phyloP scores from a whole-genome alignment of 1,140 invertebrate genomes.

The Eurosta solidaginis region DNA sequence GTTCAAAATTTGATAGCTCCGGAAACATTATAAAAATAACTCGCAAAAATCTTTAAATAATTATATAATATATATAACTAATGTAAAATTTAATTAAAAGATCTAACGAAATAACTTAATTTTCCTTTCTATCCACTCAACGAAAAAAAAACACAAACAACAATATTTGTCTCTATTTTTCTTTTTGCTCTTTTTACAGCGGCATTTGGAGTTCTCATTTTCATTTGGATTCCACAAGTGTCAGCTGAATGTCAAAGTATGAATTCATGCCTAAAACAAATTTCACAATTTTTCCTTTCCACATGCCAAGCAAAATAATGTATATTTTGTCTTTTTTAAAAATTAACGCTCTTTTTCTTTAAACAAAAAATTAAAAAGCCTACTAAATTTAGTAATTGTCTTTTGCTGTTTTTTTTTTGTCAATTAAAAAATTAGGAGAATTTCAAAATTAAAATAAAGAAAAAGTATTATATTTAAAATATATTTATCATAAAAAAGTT shows the following conservation, averaged over 20 bases:
- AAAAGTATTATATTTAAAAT: background rate
- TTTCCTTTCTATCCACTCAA: background rate
- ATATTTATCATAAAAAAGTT: too few species aligned
- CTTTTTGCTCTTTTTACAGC: slow-evolving; percentile 56
- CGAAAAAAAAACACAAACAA: background rate
- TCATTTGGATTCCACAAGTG: slow-evolving; percentile 59
- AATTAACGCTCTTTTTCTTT: slow-evolving; percentile 23
- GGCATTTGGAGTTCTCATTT: slow-evolving; percentile 59
- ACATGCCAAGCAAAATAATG: background rate
- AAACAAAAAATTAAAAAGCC: background rate
- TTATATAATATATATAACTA: background rate
- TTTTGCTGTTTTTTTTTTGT: background rate
- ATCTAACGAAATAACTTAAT: background rate
- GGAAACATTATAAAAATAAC: background rate
- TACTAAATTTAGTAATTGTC: slow-evolving; percentile 10
- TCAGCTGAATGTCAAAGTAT: slow-evolving; percentile 61
- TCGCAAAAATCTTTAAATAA: background rate
- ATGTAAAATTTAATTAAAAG: background rate
- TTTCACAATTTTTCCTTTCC: slow-evolving; percentile 16
- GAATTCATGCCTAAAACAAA: slow-evolving; percentile 43
- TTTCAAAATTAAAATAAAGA: background rate
- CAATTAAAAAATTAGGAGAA: background rate
- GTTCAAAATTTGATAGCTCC: too few species aligned
- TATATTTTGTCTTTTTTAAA: slow-evolving; percentile 13
- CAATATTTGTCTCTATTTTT: slow-evolving; percentile 32